Conservation (phyloP, 2,113 vertebrate genomes). For the Antechinus flavipes region DNA sequence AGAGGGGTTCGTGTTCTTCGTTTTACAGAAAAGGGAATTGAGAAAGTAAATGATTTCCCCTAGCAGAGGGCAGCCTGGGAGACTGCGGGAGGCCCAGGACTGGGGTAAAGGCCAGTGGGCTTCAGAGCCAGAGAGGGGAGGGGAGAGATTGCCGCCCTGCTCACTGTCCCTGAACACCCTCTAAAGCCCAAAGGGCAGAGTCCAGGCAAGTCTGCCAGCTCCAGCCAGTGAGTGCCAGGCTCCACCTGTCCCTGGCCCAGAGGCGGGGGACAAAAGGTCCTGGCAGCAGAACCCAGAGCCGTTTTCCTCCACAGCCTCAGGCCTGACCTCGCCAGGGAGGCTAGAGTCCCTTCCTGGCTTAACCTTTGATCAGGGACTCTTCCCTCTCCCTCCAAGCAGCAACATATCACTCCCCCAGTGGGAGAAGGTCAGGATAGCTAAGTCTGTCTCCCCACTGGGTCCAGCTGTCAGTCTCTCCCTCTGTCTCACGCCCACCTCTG, state of each 20-base stretch:
- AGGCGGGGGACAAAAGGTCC: background rate
- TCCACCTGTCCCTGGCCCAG: background rate
- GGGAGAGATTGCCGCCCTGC: background rate
- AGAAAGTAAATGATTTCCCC: background rate
- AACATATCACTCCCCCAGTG: too few relatives aligned
- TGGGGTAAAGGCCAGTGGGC: background rate
- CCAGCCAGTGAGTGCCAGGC: background rate
- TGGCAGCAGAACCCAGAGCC: background rate
- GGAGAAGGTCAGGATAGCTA: background rate
- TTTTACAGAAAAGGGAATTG: background rate
- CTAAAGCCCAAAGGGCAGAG: background rate
- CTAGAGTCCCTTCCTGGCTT: background rate
- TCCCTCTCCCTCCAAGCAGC: background rate
- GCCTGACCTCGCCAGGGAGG: too few relatives aligned
- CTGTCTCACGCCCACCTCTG: background rate
- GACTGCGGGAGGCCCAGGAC: background rate
- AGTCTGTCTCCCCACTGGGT: background rate
- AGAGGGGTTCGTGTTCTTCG: background rate
- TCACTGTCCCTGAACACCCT: background rate
- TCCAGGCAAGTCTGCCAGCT: background rate
- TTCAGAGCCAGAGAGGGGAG: background rate
- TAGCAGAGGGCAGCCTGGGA: background rate
- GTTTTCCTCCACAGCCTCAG: too few relatives aligned
- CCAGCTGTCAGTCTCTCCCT: background rate
- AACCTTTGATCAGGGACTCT: background rate